Conservation (phyloP, 2,113 vertebrate species). For the Oceanites oceanicus region DNA sequence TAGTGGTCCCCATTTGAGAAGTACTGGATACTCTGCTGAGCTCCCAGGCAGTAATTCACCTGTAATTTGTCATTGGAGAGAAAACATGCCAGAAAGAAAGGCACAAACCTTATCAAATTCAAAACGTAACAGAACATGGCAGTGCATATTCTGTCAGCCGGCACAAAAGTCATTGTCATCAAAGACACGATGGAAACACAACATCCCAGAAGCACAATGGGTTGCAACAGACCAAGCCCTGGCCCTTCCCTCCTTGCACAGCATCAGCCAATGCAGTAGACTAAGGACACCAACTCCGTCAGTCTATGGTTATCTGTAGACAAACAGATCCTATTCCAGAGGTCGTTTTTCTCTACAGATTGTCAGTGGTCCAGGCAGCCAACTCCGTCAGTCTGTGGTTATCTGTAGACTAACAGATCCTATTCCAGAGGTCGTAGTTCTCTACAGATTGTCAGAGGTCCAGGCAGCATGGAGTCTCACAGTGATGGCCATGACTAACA, state of each 20-base stretch:
- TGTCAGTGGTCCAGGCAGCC: neutral
- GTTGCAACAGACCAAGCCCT: neutral
- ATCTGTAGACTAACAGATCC: too few species aligned
- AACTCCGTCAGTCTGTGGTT: too few species aligned
- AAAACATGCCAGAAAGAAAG: neutral
- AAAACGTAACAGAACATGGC: neutral
- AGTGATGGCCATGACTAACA: neutral
- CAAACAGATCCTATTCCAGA: neutral
- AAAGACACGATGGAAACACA: neutral
- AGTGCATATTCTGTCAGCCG: neutral
- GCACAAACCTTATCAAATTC: neutral
- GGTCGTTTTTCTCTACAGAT: neutral
- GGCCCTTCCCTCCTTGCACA: neutral
- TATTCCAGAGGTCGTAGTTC: too few species aligned
- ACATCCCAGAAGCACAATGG: neutral
- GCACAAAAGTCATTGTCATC: neutral
- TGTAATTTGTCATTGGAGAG: neutral
- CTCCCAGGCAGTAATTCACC: neutral
- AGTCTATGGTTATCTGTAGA: neutral
- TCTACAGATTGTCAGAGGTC: too few species aligned
- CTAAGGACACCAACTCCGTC: neutral
- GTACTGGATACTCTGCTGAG: neutral
- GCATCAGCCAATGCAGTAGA: neutral
- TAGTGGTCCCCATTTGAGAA: neutral
- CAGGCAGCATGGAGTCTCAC: neutral